A percentile compares a stretch with the other conserved stretches of the same genome.
Conservation (phyloP, 2,113 vertebrate species). For the Hassar affinis region DNA sequence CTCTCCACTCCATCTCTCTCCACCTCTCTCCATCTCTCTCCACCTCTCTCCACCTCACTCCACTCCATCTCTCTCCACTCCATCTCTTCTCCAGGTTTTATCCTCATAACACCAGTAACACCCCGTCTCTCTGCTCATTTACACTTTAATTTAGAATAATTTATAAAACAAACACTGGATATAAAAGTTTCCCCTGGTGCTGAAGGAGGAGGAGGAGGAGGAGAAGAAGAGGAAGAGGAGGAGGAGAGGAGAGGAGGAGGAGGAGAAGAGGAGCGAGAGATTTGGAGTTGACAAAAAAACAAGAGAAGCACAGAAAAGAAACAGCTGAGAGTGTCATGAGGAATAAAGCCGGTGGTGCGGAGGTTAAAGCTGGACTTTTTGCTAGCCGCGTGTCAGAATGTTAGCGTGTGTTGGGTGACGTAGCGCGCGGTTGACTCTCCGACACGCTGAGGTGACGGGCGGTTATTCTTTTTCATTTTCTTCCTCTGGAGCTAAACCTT, state of each 20-base stretch:
- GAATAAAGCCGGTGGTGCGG: too few species aligned
- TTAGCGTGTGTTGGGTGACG: too few species aligned
- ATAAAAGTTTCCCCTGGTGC: constrained; percentile 72
- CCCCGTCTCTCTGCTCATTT: constrained; percentile 42
- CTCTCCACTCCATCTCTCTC: constrained; percentile 59
- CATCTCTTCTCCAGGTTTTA: constrained; percentile 46
- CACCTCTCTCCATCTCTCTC: constrained; percentile 54
- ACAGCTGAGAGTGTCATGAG: too few species aligned
- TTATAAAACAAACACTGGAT: constrained; percentile 76
- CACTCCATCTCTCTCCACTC: constrained; percentile 59
- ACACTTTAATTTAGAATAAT: constrained; percentile 54
- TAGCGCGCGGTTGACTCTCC: too few species aligned
- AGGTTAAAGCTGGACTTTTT: too few species aligned
- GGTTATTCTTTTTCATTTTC: neutral
- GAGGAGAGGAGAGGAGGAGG: too few species aligned
- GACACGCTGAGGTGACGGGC: neutral
- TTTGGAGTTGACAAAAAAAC: neutral
- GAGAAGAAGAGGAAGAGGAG: too few species aligned
- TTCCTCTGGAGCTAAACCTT: neutral
- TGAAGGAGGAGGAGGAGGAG: neutral
- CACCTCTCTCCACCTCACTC: too few species aligned
- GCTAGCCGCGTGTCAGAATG: too few species aligned
- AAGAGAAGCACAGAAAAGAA: neutral
- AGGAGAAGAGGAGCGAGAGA: neutral
- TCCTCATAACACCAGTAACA: constrained; percentile 71